Conservation (phyloP, 2,797 vertebrate species). For the Cossypha heuglini region DNA sequence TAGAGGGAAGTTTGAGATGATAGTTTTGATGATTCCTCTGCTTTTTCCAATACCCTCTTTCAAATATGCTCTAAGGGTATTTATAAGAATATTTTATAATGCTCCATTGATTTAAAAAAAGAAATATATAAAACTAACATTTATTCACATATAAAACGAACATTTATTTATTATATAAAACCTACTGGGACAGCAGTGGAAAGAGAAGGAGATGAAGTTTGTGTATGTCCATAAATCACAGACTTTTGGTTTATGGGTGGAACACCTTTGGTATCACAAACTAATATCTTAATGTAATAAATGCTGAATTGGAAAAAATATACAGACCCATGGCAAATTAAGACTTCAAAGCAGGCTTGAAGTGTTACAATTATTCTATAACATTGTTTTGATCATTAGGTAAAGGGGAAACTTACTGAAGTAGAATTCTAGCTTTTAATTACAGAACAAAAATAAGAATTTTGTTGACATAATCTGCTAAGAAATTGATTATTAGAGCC, state of each 20-base stretch:
- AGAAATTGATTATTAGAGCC: background rate
- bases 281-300: background rate
- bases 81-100: background rate
- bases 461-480: background rate
- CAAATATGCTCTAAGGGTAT: background rate
- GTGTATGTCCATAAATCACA: background rate
- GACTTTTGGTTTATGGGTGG: background rate
- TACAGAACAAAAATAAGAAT: background rate
- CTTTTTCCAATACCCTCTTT: background rate
- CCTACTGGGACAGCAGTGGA: background rate
- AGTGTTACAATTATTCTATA: background rate
- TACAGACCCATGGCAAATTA: background rate
- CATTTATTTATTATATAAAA: background rate
- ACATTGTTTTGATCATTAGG: background rate
- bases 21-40: background rate
- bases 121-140: background rate
- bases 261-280: background rate
- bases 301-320: background rate
- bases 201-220: background rate
- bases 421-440: background rate
- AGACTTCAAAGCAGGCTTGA: background rate
- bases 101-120: background rate
- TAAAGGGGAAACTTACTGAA: background rate
- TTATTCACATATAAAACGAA: background rate
- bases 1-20: background rate